Conservation (phyloP, 2,797 vertebrate genomes). For the Rhynchotus rufescens region DNA sequence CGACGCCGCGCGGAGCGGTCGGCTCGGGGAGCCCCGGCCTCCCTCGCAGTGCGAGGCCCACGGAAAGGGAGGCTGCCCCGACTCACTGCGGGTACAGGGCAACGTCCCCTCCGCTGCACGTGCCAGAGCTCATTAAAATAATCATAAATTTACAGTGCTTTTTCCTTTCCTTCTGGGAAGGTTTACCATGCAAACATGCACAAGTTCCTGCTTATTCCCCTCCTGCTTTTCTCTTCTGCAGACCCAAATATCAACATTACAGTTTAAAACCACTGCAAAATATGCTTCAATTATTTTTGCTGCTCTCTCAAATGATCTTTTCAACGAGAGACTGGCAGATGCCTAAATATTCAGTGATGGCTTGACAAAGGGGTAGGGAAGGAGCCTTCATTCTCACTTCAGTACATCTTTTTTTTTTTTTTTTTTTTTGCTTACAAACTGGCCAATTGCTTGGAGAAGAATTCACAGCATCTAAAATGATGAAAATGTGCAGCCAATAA, state of each 20-base stretch:
- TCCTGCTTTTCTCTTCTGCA: background rate
- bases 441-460: background rate
- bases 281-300: background rate
- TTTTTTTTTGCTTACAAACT: background rate
- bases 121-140: background rate
- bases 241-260: background rate
- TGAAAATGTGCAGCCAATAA: background rate
- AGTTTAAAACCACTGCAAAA: slow-evolving; percentile 1
- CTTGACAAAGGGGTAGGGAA: background rate
- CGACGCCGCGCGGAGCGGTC: background rate
- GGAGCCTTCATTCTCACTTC: background rate
- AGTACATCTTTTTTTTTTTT: background rate
- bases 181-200: background rate
- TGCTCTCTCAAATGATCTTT: slow-evolving; percentile 9
- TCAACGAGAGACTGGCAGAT: background rate
- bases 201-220: background rate
- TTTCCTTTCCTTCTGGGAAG: background rate
- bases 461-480: background rate
- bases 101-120: background rate
- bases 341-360: background rate
- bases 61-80: background rate
- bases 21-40: too few relatives aligned
- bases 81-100: background rate
- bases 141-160: accelerated
- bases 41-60: too few relatives aligned